Evolutionary conservation across 2,113 vertebrate species (phyloP), one percentile per base, ranked within the genome.

Genomic region (Sorex araneus): DNA sequence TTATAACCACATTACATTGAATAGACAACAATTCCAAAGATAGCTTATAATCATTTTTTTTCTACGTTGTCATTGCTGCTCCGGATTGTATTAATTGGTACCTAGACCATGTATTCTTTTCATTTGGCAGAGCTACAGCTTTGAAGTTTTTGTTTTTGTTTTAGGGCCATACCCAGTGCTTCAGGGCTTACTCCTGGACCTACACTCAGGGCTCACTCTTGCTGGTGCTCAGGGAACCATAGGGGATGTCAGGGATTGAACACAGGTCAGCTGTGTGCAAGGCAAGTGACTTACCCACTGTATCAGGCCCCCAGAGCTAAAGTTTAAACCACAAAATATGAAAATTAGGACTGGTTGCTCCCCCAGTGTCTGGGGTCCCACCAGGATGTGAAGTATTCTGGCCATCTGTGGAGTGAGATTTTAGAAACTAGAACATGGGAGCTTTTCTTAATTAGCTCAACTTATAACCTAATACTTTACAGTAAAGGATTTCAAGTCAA

Each of bases 281-380:
- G 47, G 47, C 47, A 50, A 12, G 10, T 50, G 47, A 2, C 9
- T 9, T 50, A 50, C 47, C 47, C 47, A 13, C 47, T 50, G 13
- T 10, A 13, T 50, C 47, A 10, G 13, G 47, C 9, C 47, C 47
- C 47, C 47, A 50, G 47, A 50, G 10, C 2, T 50, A 50, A 10
- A 75, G n/a, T 89, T 95, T 91, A 70, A 81, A 1, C 10, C 25
- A 47, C 25, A 63, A 34, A 60, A 45, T 79, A 63, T 50, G 27
- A 85, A 77, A 47, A n/a, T 11, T 82, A 6, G 34, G 54, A 27
- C 12, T 57, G 7, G 16, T 34, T 79, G 6, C 0, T 12, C 23
- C 18, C 47, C 40, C 15, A 27, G 12, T 71, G 71, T 13, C 92
- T 70, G 25, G n/a, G 47, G 3, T 21, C 43, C 36, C 4, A 74